phyloP scores from a whole-genome alignment of 2,888 invertebrate species.

The Xestoiulus laeticollis region DNA sequence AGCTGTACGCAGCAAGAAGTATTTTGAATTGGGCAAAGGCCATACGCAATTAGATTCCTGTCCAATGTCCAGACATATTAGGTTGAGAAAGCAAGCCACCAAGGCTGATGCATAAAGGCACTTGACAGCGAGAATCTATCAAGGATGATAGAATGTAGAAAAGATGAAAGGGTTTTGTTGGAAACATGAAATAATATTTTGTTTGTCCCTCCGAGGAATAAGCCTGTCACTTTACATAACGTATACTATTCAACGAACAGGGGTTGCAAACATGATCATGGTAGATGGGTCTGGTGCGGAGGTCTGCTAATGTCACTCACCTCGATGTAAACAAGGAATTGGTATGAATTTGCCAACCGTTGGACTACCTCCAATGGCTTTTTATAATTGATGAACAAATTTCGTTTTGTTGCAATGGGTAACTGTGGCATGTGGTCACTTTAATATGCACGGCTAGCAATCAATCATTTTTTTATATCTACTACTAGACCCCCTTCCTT shows the following conservation, averaged over 20 bases:
- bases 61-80: slow-evolving; percentile 13
- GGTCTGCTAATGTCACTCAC: not conserved
- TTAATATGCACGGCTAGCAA: not conserved
- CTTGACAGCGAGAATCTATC: slow-evolving; percentile 21
- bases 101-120: slow-evolving; percentile 16
- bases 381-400: slow-evolving; percentile 11
- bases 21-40: slow-evolving; percentile 13
- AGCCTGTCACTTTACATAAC: slow-evolving; percentile 29
- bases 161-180: slow-evolving; percentile 30
- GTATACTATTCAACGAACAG: not conserved
- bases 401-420: slow-evolving; percentile 9
- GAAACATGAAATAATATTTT: slow-evolving; percentile 14
- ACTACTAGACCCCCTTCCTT: not conserved
- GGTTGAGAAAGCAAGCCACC: not conserved
- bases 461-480: not conserved
- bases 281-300: not conserved
- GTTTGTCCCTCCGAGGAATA: slow-evolving; percentile 13
- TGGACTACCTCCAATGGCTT: slow-evolving; percentile 13
- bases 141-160: slow-evolving; percentile 6
- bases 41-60: slow-evolving; percentile 16
- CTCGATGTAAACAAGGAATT: not conserved
- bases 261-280: too few species aligned
- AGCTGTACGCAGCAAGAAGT: not conserved
- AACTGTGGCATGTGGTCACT: slow-evolving; percentile 24
- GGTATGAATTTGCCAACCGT: not conserved